phyloP scores from a whole-genome alignment of 2,113 vertebrate species.

The Phainopepla nitens region DNA sequence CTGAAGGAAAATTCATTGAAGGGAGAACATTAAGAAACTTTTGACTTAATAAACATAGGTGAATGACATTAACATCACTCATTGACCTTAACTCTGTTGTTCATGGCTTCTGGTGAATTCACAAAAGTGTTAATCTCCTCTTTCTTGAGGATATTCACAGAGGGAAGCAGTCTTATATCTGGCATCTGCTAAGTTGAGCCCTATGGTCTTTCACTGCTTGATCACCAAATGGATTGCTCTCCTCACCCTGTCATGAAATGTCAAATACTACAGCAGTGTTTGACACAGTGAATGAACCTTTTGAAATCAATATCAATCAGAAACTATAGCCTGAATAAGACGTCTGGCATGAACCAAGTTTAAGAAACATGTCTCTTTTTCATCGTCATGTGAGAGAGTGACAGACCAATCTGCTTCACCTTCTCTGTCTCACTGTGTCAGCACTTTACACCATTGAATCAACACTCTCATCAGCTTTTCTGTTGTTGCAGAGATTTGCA shows the following conservation, averaged over 20 bases:
- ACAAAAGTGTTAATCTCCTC: background rate
- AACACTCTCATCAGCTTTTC: background rate
- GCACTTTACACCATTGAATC: background rate
- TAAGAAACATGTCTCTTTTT: background rate
- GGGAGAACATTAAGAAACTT: background rate
- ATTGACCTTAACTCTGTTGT: background rate
- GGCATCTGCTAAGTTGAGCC: background rate
- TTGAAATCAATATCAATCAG: background rate
- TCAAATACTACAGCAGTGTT: background rate
- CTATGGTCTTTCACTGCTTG: background rate
- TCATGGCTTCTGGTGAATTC: background rate
- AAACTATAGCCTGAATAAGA: background rate
- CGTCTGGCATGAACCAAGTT: background rate
- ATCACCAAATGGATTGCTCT: background rate
- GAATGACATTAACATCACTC: background rate
- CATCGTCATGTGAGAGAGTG: background rate
- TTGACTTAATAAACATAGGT: background rate
- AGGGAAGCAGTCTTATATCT: rapidly evolving
- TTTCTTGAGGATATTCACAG: background rate
- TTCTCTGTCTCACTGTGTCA: background rate
- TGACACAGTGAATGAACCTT: background rate
- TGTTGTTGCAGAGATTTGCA: background rate
- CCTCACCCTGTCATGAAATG: background rate
- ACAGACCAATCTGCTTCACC: background rate
- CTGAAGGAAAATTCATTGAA: background rate